These are phyloP conservation scores for Ornithorhynchus anatinus DNA, from an alignment of 2,113 vertebrate species.

Conservation along the genomic window DNA sequence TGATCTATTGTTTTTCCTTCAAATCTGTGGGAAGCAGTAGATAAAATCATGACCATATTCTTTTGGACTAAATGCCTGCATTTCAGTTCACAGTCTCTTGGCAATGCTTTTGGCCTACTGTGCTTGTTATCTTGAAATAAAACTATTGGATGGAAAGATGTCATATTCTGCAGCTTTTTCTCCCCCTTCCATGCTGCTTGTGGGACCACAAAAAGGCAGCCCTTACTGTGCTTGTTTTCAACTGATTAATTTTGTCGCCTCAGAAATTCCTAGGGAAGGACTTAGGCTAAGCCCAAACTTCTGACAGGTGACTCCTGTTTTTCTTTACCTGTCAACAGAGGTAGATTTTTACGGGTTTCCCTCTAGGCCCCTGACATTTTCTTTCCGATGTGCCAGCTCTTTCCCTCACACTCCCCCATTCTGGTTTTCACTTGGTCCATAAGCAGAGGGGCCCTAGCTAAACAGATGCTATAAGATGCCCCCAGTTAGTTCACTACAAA, in stretches of 20 bases:
- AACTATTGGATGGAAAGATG: slow-evolving; percentile 21
- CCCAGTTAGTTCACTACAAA: background rate
- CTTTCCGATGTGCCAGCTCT: background rate
- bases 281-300: background rate
- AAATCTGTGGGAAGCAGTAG: background rate
- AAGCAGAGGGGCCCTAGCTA: background rate
- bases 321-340: background rate
- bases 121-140: slow-evolving; percentile 27
- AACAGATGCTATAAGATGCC: background rate
- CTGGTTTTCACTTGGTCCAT: background rate
- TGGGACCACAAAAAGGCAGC: background rate
- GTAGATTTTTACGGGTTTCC: background rate
- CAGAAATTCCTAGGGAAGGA: background rate
- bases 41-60: background rate
- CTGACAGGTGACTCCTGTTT: background rate
- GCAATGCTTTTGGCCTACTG: slow-evolving; percentile 15
- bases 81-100: slow-evolving; percentile 20
- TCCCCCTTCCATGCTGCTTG: background rate
- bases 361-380: background rate
- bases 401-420: background rate
- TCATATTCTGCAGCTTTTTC: background rate
- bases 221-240: background rate
- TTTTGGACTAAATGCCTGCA: slow-evolving; percentile 18
- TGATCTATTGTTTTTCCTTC: background rate
- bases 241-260: background rate